Percentiles rank a stretch among this genome's conserved stretches.
These are phyloP conservation scores for Pseudomyrmex pallidus DNA, from an alignment of 1,140 invertebrate genomes.

Conservation along the genomic window DNA sequence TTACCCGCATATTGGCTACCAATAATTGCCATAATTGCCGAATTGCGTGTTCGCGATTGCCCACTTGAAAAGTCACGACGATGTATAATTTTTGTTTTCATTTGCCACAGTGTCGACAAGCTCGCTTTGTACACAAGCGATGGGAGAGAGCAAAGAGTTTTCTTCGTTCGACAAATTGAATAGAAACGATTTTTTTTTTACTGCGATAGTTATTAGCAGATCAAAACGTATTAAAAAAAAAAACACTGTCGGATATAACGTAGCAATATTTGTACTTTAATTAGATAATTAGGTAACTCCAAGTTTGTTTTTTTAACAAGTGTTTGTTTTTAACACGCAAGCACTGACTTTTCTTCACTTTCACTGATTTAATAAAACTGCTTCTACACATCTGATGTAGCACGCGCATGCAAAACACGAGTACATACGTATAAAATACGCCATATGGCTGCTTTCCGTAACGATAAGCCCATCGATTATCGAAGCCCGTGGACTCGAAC, in stretches of 20 bases:
- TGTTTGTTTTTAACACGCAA: not conserved
- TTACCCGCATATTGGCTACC: conserved; percentile 24
- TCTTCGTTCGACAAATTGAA: not conserved
- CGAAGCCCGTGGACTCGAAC: conserved; percentile 71
- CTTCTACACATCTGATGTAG: not conserved
- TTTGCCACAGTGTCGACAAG: conserved; percentile 12
- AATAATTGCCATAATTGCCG: conserved; percentile 29
- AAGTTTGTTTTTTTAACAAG: not conserved
- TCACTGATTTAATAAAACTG: not conserved
- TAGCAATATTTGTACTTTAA: too few relatives aligned
- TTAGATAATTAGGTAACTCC: too few relatives aligned
- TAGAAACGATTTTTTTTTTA: not conserved
- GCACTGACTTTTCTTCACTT: not conserved
- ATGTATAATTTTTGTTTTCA: conserved; percentile 27
- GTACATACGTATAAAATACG: not conserved
- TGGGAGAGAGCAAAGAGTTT: conserved; percentile 14
- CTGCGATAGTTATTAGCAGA: too few relatives aligned
- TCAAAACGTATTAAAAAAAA: too few relatives aligned
- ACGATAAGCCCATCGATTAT: conserved; percentile 78
- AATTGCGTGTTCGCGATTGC: conserved; percentile 54
- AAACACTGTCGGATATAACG: too few relatives aligned
- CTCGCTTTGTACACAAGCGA: not conserved
- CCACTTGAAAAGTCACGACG: conserved; percentile 48
- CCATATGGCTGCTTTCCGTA: conserved; percentile 9
- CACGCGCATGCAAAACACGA: not conserved